Conservation (phyloP, 1,140 invertebrate genomes). For the Centruroides sculpturatus region DNA sequence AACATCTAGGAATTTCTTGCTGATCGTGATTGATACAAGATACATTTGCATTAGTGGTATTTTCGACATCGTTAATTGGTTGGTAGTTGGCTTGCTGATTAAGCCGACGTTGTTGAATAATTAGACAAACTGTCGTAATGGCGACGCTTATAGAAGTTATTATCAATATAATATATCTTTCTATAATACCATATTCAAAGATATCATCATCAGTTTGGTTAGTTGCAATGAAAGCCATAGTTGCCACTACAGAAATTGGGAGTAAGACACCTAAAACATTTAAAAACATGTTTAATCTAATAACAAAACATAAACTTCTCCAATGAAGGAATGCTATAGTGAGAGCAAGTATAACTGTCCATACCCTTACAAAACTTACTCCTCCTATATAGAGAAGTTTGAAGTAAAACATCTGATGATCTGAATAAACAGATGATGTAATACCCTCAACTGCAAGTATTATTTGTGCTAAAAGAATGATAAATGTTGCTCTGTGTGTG, state of each 20-base stretch:
- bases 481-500: conserved; percentile 67
- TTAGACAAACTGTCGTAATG: conserved; percentile 48
- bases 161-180: conserved; percentile 46
- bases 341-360: conserved; percentile 67
- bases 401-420: conserved; percentile 41
- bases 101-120: conserved; percentile 44
- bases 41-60: too few species aligned
- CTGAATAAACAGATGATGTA: conserved; percentile 42
- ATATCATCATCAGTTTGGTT: conserved; percentile 43
- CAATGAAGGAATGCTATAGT: conserved; percentile 65
- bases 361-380: conserved; percentile 59
- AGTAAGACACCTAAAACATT: not conserved
- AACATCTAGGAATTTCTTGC: too few species aligned
- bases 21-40: too few species aligned
- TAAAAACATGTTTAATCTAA: conserved; percentile 24
- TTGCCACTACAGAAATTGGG: not conserved
- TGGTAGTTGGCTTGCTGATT: too few species aligned
- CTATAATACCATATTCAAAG: conserved; percentile 59
- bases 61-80: too few species aligned
- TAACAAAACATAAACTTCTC: conserved; percentile 60
- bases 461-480: conserved; percentile 62
- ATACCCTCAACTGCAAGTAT: conserved; percentile 42
- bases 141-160: conserved; percentile 47
- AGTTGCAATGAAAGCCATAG: not conserved
- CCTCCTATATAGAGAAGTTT: conserved; percentile 57